These are phyloP conservation scores for Dinomys branickii DNA, from an alignment of 2,113 vertebrate genomes.

Conservation along the genomic window DNA sequence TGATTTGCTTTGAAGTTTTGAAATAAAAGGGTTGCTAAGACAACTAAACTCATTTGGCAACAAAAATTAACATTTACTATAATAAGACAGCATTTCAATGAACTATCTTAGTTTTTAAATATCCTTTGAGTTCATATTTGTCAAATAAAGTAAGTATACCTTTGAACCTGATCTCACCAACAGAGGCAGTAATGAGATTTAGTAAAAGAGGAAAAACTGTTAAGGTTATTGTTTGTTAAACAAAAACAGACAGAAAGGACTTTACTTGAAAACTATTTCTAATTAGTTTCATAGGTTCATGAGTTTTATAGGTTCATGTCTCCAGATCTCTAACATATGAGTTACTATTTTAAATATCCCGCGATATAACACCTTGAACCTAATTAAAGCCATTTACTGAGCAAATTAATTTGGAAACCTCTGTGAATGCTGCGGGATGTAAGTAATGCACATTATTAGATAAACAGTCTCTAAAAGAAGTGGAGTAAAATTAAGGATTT, in stretches of 20 bases:
- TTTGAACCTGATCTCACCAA: slow-evolving; percentile 11
- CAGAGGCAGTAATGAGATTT: slow-evolving; percentile 21
- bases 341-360: slow-evolving; percentile 13
- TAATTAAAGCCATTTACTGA: neutral
- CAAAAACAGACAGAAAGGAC: neutral
- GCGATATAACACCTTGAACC: neutral
- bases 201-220: neutral
- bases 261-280: neutral
- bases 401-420: neutral
- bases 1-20: slow-evolving; percentile 54
- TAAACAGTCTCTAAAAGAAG: neutral
- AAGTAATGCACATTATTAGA: neutral
- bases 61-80: slow-evolving; percentile 47
- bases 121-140: slow-evolving; percentile 37
- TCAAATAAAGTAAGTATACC: slow-evolving; percentile 17
- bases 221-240: slow-evolving; percentile 2
- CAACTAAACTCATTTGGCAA: slow-evolving; percentile 53
- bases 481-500: neutral
- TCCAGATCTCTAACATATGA: neutral
- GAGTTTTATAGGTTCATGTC: neutral
- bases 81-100: slow-evolving; percentile 31
- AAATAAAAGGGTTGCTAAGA: slow-evolving; percentile 61
- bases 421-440: neutral
- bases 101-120: slow-evolving; percentile 29
- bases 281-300: neutral